These are phyloP conservation scores for Macquaria ambigua DNA, from an alignment of 2,113 vertebrate genomes.

Conservation along the genomic window DNA sequence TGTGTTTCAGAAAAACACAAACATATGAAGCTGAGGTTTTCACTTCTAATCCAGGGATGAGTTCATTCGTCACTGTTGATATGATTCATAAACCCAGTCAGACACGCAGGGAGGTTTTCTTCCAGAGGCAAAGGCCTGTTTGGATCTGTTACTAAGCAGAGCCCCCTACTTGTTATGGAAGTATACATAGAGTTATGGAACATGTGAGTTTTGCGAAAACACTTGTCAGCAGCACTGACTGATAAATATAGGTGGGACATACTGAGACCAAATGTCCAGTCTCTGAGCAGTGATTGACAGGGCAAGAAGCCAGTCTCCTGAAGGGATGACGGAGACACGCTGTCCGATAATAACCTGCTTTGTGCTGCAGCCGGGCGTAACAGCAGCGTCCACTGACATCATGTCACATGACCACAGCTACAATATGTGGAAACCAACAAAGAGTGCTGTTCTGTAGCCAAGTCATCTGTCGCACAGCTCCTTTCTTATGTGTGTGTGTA, in stretches of 20 bases:
- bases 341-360: conserved; percentile 69
- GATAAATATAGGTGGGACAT: conserved; percentile 4
- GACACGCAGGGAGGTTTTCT: neutral
- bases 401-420: conserved; percentile 67
- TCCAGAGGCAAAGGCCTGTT: neutral
- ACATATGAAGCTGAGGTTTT: conserved; percentile 21
- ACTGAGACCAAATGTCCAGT: conserved; percentile 24
- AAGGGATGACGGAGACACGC: conserved; percentile 33
- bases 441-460: conserved; percentile 42
- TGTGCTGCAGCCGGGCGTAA: conserved; percentile 56
- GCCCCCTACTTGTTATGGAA: neutral
- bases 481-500: neutral
- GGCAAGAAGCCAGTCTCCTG: conserved; percentile 27
- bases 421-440: conserved; percentile 61
- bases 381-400: conserved; percentile 71
- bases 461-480: neutral
- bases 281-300: conserved; percentile 42
- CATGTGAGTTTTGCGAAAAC: conserved; percentile 18
- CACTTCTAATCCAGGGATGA: neutral
- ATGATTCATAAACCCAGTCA: neutral
- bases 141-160: neutral
- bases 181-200: neutral
- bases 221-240: conserved; percentile 14
- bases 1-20: conserved; percentile 13
- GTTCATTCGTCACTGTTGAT: conserved; percentile 3